Evolutionary conservation across 2,888 invertebrate species (phyloP), one percentile per base, ranked within the genome.

Genomic region (Choristoneura rosaceana): DNA sequence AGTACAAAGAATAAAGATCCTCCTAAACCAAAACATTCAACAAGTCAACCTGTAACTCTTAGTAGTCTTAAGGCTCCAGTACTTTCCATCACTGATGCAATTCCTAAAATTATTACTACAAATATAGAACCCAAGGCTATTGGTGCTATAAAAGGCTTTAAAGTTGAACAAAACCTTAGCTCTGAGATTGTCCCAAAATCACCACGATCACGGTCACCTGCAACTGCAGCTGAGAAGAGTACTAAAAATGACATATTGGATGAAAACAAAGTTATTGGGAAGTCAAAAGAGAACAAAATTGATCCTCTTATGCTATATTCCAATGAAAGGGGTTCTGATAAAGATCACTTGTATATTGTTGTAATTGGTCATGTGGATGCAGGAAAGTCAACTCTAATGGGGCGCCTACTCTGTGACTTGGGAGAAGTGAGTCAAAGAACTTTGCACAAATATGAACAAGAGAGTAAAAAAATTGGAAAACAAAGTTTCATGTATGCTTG

Each of bases 401-500:
- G 99, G 0, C 97, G 99, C 82, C 89, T 99, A 55, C 94, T 99
- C 0, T 99, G 96, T 86, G 96, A 97, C 74, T 92, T 98, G 45
- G 98, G 98, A 25, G 97, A 97, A 89, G 98, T 98, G 0, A 97
- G 97, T 75, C 97, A 98, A 88, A 96, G 97, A 80, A 95, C 96
- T 0, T 97, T 99, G 95, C 99, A 99, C 89, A 99, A 99, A 87
- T 99, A 98, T 94, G 99, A 99, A 86, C 98, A 98, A 86, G 99
- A 99, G 84, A 98, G 99, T 81, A 97, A 98, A 86, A 99, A 99
- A 90, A 94, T 98, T 78, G 99, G 99, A 3, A 99, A 99, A 90
- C 98, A 99, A 83, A 99, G 99, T 76, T 99, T 99, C 82, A 97
- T 98, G 94, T 99, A 98, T 91, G 99, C 99, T 3, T 99, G 99